Evolutionary conservation across 1,140 invertebrate species (phyloP).

Genomic region (Eurosta solidaginis): DNA sequence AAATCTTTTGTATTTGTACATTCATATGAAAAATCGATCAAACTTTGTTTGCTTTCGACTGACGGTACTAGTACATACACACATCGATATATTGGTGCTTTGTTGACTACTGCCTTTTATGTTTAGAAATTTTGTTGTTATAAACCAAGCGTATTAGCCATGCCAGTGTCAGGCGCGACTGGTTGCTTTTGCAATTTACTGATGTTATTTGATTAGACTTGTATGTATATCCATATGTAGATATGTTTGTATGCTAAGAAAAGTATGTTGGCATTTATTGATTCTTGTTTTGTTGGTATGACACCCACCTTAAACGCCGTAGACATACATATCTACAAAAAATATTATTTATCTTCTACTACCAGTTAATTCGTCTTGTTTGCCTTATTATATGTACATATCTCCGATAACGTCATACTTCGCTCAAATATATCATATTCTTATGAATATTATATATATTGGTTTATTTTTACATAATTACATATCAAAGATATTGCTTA

Average conservation of each 20-base stretch:
- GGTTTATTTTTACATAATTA: too few species aligned
- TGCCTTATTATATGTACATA: too few species aligned
- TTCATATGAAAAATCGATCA: constrained; percentile 10
- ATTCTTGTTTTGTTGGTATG: neutral
- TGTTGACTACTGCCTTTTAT: too few species aligned
- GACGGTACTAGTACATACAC: neutral
- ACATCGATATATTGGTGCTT: too few species aligned
- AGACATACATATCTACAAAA: neutral
- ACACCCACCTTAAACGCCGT: neutral
- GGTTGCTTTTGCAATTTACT: neutral
- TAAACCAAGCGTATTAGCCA: neutral
- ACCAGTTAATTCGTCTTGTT: too few species aligned
- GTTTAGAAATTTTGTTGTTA: neutral
- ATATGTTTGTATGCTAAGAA: neutral
- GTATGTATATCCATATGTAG: too few species aligned
- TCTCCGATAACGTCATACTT: neutral
- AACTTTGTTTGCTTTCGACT: neutral
- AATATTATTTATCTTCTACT: neutral
- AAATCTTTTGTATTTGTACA: constrained; percentile 18
- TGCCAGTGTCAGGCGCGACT: constrained; percentile 17
- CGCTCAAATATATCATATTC: neutral
- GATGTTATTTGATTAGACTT: too few species aligned
- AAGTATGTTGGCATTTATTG: constrained; percentile 1
- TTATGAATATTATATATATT: too few species aligned
- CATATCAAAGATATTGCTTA: neutral